phyloP scores from a whole-genome alignment of 2,888 invertebrate species.

The Pterobdella sp. region DNA sequence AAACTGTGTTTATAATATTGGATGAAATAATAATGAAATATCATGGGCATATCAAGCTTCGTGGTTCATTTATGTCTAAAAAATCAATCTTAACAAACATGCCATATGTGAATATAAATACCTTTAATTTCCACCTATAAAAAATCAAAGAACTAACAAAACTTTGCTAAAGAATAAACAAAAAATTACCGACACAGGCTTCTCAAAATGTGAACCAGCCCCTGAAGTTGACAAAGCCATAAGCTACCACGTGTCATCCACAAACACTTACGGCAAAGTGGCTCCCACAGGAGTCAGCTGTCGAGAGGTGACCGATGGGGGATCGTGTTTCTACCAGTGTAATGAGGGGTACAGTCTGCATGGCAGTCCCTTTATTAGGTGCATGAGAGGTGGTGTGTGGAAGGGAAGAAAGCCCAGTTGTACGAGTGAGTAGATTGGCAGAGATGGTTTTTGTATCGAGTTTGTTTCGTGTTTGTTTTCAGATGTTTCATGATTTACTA shows the following conservation, averaged over 20 bases:
- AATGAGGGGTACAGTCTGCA: conserved; percentile 25
- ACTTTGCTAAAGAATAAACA: no score
- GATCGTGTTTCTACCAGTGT: conserved; percentile 36
- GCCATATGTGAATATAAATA: no score
- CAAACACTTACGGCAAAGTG: conserved; percentile 36
- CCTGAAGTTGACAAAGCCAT: conserved; percentile 38
- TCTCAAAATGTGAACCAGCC: conserved; percentile 34
- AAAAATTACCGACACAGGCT: no score
- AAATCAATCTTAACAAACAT: no score
- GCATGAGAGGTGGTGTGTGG: conserved; percentile 40
- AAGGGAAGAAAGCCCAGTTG: conserved; percentile 38
- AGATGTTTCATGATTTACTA: neutral
- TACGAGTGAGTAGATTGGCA: conserved; percentile 32
- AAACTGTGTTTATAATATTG: no score
- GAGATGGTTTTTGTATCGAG: neutral
- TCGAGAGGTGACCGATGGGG: conserved; percentile 30
- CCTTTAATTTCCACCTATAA: no score
- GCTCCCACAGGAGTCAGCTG: conserved; percentile 37
- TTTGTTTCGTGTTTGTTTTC: neutral
- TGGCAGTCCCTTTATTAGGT: conserved; percentile 38
- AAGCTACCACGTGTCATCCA: conserved; percentile 37
- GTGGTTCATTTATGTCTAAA: no score
- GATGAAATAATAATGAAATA: no score
- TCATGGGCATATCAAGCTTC: no score
- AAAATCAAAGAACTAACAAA: no score